Base-by-base conservation (phyloP, 2,888 invertebrate genomes). In the Leptinotarsa rubiginosa region DNA sequence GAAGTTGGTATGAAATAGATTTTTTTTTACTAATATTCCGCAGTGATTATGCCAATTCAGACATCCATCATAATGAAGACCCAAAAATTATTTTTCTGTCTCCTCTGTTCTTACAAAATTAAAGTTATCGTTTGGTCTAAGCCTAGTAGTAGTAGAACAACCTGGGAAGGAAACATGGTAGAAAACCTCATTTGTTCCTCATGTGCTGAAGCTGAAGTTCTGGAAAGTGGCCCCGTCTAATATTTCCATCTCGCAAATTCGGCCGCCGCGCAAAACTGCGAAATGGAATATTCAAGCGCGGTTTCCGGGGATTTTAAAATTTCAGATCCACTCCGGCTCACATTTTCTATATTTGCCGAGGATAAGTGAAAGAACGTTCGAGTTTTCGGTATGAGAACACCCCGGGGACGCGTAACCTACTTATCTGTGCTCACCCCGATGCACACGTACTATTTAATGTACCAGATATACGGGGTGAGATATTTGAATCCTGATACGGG, bases 241-340 rank as follows among this genome's bases (percentile, higher is more conserved):
- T 82, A 81, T 80, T 80, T 80, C 78, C 74, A 75, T 72, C 77
- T 70, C 72, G 72, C 65, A 73, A 77, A 79, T 77, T 79, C 67
- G 59, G 74, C 74, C 78, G 78, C 79, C 79, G 76, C 78, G 73
- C 73, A 75, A 77, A 78, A 78, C 79, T 79, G 81, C 79, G 79
- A 83, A 83, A 83, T 83, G 81, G 83, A 84, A 72, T 71, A 75
- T 75, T 69, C 69, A 69, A 75, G 75, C 69, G 70, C 76, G 80
- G 79, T 80, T 82, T 77, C 82, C 77, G 78, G 68, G 76, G 80
- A 82, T 82, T 83, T 84, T 83, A 84, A 84, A 84, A 81, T 84
- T 84, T 84, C 80, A 84, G 79, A 81, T 80, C 79, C 79, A 80
- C 81, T 81, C 77, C 77, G 79, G 75, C 82, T 80, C 54, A 80